Evolutionary conservation across 1,140 invertebrate genomes (phyloP).

Genomic region (Probaryconus sp.): DNA sequence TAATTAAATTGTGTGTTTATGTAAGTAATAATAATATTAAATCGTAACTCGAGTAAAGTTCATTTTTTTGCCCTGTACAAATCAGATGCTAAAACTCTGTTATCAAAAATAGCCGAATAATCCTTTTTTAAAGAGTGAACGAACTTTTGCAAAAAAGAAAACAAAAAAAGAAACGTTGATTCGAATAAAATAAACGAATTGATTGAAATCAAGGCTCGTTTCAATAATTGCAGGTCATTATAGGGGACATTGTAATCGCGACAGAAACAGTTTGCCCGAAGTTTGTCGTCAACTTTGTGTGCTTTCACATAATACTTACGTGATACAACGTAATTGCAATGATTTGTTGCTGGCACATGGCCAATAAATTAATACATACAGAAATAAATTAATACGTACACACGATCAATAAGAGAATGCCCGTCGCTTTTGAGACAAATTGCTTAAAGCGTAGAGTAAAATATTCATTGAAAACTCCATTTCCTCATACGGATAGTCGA

Average conservation of each 20-base stretch:
- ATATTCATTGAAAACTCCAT: not conserved
- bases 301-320: slow-evolving; percentile 35
- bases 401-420: slow-evolving; percentile 11
- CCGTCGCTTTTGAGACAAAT: not conserved
- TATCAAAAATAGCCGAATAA: slow-evolving; percentile 20
- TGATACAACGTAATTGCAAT: slow-evolving; percentile 35
- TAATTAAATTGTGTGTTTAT: slow-evolving; percentile 42
- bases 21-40: slow-evolving; percentile 27
- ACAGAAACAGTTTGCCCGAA: no score
- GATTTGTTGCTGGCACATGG: slow-evolving; percentile 30
- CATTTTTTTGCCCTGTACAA: not conserved
- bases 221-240: no score
- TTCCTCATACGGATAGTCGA: no score
- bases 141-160: no score
- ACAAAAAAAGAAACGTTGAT: no score
- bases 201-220: no score
- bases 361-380: slow-evolving; percentile 36
- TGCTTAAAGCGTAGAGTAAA: not conserved
- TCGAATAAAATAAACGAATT: no score
- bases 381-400: slow-evolving; percentile 17
- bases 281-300: slow-evolving; percentile 15
- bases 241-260: no score
- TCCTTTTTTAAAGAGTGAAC: no score
- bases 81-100: no score
- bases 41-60: not conserved